A percentile compares a stretch with the other conserved stretches of the same genome.
phyloP scores from a whole-genome alignment of 2,113 vertebrate genomes.

The Noctilio leporinus region DNA sequence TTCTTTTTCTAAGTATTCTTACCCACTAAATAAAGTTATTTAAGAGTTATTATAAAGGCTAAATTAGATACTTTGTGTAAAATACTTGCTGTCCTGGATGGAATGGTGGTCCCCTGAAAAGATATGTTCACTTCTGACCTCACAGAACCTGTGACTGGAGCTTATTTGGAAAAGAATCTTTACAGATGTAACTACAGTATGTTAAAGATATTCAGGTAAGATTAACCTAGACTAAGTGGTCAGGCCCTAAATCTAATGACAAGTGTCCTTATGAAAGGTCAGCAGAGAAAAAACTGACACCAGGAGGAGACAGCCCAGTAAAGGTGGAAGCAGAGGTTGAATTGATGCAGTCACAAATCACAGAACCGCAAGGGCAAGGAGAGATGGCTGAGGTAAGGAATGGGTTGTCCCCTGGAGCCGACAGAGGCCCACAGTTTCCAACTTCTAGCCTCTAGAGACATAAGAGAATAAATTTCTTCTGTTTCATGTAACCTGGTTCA shows the following conservation, averaged over 20 bases:
- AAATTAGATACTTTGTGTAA: background rate
- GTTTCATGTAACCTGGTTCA: background rate
- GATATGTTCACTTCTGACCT: background rate
- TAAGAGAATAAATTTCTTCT: background rate
- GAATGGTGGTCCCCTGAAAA: fast-evolving
- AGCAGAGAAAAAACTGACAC: background rate
- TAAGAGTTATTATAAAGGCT: background rate
- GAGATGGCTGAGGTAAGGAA: background rate
- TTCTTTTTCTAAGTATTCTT: background rate
- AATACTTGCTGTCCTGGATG: background rate
- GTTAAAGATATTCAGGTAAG: background rate
- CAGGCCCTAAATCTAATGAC: background rate
- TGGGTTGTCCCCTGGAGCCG: too few relatives aligned
- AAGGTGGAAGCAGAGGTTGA: background rate
- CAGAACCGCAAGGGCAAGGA: fast-evolving
- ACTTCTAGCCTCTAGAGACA: background rate
- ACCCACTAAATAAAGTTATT: background rate
- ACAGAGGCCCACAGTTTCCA: background rate
- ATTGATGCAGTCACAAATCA: background rate
- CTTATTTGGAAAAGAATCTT: background rate
- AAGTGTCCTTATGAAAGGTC: background rate
- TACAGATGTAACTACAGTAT: background rate
- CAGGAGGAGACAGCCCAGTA: background rate
- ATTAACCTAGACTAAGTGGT: background rate
- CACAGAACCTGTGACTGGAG: background rate